A percentile compares a stretch with the other conserved stretches of the same genome.
phyloP scores from a whole-genome alignment of 2,888 invertebrate genomes.

The Pandemis cinnamomeana region DNA sequence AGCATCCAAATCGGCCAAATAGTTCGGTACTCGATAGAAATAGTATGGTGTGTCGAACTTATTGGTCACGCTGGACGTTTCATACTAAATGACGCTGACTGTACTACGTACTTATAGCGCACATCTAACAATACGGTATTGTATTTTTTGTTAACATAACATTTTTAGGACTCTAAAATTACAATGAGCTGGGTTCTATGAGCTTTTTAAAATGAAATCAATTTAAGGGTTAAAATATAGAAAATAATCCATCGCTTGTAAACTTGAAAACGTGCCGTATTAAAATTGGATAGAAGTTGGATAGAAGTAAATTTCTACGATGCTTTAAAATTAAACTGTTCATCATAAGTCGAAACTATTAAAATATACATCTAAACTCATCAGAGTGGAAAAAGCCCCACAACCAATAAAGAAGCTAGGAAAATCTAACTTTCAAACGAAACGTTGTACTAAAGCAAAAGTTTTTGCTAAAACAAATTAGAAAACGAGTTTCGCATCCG shows the following conservation, averaged over 20 bases:
- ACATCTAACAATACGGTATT: no score
- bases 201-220: no score
- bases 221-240: no score
- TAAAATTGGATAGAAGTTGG: not conserved
- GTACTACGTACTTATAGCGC: no score
- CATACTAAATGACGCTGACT: no score
- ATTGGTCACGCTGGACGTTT: no score
- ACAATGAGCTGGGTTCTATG: no score
- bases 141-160: no score
- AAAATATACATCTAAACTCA: not conserved
- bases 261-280: not conserved
- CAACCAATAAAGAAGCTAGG: slow-evolving; percentile 11
- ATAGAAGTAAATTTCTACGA: not conserved
- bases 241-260: not conserved
- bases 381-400: not conserved
- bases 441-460: slow-evolving; percentile 21
- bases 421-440: slow-evolving; percentile 25
- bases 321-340: not conserved
- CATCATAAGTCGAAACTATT: slow-evolving; percentile 1
- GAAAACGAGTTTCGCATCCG: slow-evolving; percentile 21
- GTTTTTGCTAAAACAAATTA: slow-evolving; percentile 36
- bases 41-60: no score
- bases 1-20: no score
- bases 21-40: no score
- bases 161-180: no score